These are phyloP conservation scores for Smittia aterrima DNA, from an alignment of 2,888 invertebrate genomes.

Conservation along the genomic window DNA sequence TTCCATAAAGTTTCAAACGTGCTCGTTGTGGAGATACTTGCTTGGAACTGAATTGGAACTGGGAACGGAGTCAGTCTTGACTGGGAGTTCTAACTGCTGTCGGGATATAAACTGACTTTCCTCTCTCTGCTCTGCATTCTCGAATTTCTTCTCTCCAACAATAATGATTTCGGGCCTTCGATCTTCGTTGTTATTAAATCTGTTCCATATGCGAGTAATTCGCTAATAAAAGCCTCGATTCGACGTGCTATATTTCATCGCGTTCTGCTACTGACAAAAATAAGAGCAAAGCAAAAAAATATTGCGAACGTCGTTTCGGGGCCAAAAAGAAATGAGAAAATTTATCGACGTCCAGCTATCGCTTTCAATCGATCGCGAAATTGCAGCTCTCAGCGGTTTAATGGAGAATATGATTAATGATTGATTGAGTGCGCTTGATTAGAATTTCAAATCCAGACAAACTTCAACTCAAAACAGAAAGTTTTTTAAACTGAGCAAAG, in stretches of 20 bases:
- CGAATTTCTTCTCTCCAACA: not conserved
- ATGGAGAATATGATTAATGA: conserved; percentile 19
- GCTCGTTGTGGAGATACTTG: conserved; percentile 87
- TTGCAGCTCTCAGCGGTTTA: conserved; percentile 16
- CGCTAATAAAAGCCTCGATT: conserved; percentile 9
- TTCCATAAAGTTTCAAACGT: conserved; percentile 19
- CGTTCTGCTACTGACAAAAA: conserved; percentile 16
- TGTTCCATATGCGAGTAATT: not conserved
- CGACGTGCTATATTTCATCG: conserved; percentile 26
- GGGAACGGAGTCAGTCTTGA: not conserved
- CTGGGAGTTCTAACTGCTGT: not conserved
- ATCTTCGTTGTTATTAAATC: not conserved
- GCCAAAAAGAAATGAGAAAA: not conserved
- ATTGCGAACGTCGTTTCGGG: not conserved
- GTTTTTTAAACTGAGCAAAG: too few relatives aligned
- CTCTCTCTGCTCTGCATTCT: not conserved
- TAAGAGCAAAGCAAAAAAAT: not conserved
- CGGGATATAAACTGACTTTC: not conserved
- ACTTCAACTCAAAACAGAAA: not conserved
- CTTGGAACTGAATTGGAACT: conserved; percentile 69
- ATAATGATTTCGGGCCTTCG: conserved; percentile 5
- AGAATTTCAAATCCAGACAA: conserved; percentile 26
- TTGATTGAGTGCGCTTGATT: conserved; percentile 20
- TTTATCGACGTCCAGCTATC: not conserved
- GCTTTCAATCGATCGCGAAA: not conserved